Base-by-base conservation (phyloP, 2,113 vertebrate genomes). In the Irena cyanogastra region DNA sequence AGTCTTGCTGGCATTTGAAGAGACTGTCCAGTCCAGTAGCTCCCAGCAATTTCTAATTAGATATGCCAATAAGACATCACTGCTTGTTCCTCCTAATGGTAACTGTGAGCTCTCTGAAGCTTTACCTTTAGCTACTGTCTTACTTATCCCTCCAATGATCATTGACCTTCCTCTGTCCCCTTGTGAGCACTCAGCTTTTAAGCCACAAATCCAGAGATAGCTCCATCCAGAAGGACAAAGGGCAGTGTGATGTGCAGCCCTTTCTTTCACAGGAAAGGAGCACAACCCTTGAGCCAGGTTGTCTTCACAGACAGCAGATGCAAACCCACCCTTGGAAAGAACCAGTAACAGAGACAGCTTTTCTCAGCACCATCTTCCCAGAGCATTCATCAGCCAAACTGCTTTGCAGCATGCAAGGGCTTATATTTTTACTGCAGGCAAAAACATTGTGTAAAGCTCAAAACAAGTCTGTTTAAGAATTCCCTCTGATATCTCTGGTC, bases 11-110 rank as follows among this genome's bases (percentile, higher is more conserved):
- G 84, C 94, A 86, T 91, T 94, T 96, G 93, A 92, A 83, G 72
- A 2, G 12, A 89, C 52, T 78, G 88, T 79, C 94, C 94, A 85
- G 93, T 88, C 66, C 85, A 89, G 89, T 64, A 89, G 79, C 91
- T 95, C 80, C 80, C 53, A 95, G 93, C 87, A 72, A 93, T 93
- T 93, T 87, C 87, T 94, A 94, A 96, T 95, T 88, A 96, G 87
- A 93, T 94, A 63, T 87, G 86, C 59, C 95, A 94, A 69, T 93
- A 91, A 90, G 64, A 65, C 52, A 71, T 93, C 80, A 64, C 57
- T 69, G 60, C 72, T 83, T 90, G 69, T 89, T 85, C 65, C 57
- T 91, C 61, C 41, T 89, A 84, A 84, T 3, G 3, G 50, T 64
- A 74, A 84, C 76, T 78, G 27, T 37, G 74, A 96, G 64, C 35